A percentile compares a stretch with the other conserved stretches of the same genome.
These are phyloP conservation scores for Aphrocallistes beatrix DNA, from an alignment of 37 sponge, comb jelly and placozoan genomes.

Conservation along the genomic window DNA sequence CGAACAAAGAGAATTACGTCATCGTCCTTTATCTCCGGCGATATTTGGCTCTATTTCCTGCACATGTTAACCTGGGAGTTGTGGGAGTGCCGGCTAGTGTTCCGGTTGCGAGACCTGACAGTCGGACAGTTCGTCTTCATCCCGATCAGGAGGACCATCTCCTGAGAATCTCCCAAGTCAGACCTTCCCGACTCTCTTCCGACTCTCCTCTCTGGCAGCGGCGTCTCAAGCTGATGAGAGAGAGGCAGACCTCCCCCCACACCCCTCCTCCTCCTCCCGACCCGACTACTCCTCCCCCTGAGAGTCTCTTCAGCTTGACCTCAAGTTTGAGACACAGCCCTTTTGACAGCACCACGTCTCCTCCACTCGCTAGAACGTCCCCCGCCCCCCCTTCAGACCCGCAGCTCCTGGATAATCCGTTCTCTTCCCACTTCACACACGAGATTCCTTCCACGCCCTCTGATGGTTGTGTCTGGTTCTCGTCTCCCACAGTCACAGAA, in stretches of 20 bases:
- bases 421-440: conserved; percentile 13
- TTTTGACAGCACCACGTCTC: too few species aligned
- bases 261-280: background rate
- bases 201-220: background rate
- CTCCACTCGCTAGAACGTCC: too few species aligned
- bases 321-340: too few species aligned
- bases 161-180: background rate
- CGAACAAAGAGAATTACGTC: conserved; percentile 4
- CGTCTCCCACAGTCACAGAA: background rate
- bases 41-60: background rate
- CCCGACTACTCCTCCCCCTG: too few species aligned
- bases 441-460: background rate
- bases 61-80: background rate
- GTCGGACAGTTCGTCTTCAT: background rate
- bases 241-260: background rate
- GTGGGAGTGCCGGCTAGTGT: background rate
- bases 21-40: background rate
- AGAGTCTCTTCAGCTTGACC: too few species aligned
- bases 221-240: background rate
- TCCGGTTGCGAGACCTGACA: background rate
- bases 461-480: background rate
- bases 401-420: background rate
- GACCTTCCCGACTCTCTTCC: background rate
- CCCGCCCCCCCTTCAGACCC: background rate
- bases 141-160: background rate